Evolutionary conservation across 2,113 vertebrate genomes (phyloP).

Genomic region (Rhinoderma darwinii): DNA sequence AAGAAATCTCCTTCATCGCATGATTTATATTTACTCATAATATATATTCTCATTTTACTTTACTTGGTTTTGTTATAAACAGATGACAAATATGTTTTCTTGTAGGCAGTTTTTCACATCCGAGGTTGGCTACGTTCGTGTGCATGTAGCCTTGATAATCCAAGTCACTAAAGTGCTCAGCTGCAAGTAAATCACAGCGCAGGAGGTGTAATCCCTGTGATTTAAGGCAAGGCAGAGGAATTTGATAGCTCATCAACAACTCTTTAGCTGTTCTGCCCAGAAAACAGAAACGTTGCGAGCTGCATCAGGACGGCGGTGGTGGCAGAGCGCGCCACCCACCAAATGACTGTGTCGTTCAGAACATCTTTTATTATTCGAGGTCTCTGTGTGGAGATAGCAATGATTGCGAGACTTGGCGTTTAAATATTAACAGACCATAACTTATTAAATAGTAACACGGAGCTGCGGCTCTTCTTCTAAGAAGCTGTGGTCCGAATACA

Average conservation of each 20-base stretch:
- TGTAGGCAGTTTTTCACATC: too few species aligned
- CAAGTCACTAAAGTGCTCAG: neutral
- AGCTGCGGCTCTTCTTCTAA: neutral
- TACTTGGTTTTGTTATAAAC: neutral
- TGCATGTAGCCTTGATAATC: too few species aligned
- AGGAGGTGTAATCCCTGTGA: neutral
- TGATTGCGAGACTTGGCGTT: neutral
- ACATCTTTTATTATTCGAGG: neutral
- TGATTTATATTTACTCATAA: neutral
- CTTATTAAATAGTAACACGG: conserved; percentile 3
- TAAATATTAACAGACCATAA: conserved; percentile 42
- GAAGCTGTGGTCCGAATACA: neutral
- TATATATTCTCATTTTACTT: neutral
- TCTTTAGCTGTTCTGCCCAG: conserved; percentile 10
- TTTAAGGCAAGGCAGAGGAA: neutral
- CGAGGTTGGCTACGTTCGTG: too few species aligned
- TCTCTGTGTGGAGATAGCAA: neutral
- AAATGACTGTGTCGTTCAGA: neutral
- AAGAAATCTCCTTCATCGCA: neutral
- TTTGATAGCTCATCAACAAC: conserved; percentile 8
- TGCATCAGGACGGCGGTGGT: neutral
- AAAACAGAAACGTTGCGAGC: neutral
- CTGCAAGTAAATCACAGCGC: conserved; percentile 7
- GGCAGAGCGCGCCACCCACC: neutral
- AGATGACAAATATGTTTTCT: neutral